A percentile compares a stretch with the other conserved stretches of the same genome.
Conservation (phyloP, 2,113 vertebrate species). For the Emberiza fucata region DNA sequence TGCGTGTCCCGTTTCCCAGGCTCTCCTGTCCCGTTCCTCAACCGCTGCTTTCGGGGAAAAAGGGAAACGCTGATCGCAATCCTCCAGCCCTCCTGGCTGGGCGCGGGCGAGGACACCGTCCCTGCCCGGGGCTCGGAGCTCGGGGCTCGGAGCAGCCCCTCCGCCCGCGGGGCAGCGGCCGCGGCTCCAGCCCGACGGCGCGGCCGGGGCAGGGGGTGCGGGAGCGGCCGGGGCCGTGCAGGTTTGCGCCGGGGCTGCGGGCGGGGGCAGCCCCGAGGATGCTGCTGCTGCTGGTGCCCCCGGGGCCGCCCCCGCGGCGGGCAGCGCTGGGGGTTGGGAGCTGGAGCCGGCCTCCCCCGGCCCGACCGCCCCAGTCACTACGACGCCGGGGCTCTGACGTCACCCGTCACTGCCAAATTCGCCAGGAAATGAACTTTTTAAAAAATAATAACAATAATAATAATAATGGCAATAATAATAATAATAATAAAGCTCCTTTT, state of each 20-base stretch:
- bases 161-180: not conserved
- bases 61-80: not conserved
- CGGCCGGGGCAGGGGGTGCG: not conserved
- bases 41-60: not conserved
- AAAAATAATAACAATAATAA: constrained; percentile 50
- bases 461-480: not conserved
- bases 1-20: not conserved
- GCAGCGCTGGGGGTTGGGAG: not conserved
- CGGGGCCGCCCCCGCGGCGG: not conserved
- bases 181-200: not conserved
- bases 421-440: constrained; percentile 82
- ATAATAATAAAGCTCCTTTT: constrained; percentile 22
- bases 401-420: constrained; percentile 76
- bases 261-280: not conserved
- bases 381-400: constrained; percentile 89
- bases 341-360: constrained; percentile 63
- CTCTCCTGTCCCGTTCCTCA: not conserved
- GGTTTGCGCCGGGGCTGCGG: not conserved
- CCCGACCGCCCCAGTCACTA: constrained; percentile 80
- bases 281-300: not conserved
- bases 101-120: not conserved
- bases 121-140: too few species aligned
- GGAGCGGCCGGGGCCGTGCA: not conserved
- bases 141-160: not conserved
- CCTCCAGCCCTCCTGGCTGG: not conserved